phyloP scores from a whole-genome alignment of 2,888 invertebrate genomes.

The Sipha maydis region DNA sequence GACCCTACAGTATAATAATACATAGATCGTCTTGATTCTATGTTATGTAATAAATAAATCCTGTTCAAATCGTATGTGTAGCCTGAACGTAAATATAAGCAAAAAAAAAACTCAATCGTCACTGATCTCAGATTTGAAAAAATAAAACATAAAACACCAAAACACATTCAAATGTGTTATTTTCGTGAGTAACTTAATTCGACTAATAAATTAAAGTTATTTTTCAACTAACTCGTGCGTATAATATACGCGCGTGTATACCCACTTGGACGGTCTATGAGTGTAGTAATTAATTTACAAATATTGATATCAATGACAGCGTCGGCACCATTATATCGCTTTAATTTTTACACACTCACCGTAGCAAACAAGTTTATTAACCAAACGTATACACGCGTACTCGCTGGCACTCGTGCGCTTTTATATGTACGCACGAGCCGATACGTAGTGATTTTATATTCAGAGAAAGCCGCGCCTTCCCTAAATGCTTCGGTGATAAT shows the following conservation, averaged over 20 bases:
- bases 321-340: neutral
- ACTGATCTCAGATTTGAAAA: neutral
- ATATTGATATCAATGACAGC: neutral
- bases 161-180: neutral
- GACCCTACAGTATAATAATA: neutral
- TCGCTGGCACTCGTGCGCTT: neutral
- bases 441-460: neutral
- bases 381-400: neutral
- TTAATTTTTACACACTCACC: neutral
- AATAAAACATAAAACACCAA: neutral
- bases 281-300: constrained; percentile 19
- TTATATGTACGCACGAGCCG: neutral
- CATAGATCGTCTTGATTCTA: neutral
- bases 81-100: neutral
- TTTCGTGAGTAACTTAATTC: neutral
- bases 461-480: neutral
- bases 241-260: neutral
- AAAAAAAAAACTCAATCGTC: neutral
- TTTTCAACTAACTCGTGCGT: neutral
- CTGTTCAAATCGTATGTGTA: neutral
- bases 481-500: neutral
- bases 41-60: neutral
- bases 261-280: neutral
- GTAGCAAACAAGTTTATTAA: neutral
- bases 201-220: neutral